Base-by-base conservation (phyloP, 2,797 vertebrate species). In the Loriculus beryllinus region DNA sequence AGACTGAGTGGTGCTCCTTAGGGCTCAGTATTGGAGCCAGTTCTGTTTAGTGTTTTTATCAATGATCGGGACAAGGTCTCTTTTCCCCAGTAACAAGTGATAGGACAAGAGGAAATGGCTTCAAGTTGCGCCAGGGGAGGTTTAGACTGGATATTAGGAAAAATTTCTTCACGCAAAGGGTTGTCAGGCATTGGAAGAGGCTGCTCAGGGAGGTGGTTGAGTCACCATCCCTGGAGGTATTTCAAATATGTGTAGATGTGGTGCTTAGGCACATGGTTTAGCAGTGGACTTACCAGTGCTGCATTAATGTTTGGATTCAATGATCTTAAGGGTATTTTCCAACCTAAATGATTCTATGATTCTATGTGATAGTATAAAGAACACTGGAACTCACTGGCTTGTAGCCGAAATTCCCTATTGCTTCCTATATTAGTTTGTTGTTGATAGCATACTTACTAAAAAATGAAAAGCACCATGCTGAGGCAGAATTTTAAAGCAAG, bases 401-500 rank as follows among this genome's bases (percentile, higher is more conserved):
- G n/a, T 74, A 84, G 62, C 81, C 56, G 68, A 14, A 25, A 48
- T 71, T 75, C 67, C 88, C 79, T 39, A 0, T 86, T 90, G 84
- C 35, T 88, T 93, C 62, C 87, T 70, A 65, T 97, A 86, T 62
- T 91, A 71, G 39, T 91, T 92, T 88, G 69, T 52, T 81, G 74
- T 88, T 88, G 51, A 80, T 82, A 92, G 79, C 23, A n/a, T 69
- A 74, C 14, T 52, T 82, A 89, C 91, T 91, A 40, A 93, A 64
- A 91, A 96, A 86, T 95, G 17, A 84, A 43, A 86, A 90, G 22
- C 48, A 80, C 33, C 74, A 31, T 28, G 43, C 77, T 92, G 87
- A 85, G 35, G 26, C 56, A 91, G 56, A 83, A 45, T 84, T 95
- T 95, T 90, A 71, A 70, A 95, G 82, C 65, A 86, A 95, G 67